phyloP scores from a whole-genome alignment of 2,888 invertebrate genomes.

The Phaonia tiefii region DNA sequence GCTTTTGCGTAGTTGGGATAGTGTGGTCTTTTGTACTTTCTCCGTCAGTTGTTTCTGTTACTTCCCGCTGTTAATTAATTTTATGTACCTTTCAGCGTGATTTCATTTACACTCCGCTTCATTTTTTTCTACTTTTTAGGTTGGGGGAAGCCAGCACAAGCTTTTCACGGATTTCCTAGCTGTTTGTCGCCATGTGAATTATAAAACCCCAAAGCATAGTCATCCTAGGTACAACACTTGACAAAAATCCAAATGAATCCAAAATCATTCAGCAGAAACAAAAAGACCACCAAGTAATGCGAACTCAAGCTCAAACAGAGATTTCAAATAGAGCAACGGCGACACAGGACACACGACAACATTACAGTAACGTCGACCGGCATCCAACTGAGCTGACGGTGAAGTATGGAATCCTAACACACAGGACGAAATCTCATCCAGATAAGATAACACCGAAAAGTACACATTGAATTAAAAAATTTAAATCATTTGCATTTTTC shows the following conservation, averaged over 20 bases:
- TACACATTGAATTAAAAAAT: slow-evolving; percentile 43
- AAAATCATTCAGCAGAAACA: slow-evolving; percentile 2
- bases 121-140: slow-evolving; percentile 5
- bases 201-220: neutral
- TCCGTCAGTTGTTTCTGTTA: neutral
- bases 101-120: slow-evolving; percentile 34
- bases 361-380: slow-evolving; percentile 11
- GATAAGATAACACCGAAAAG: slow-evolving; percentile 35
- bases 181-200: slow-evolving; percentile 7
- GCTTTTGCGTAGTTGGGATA: slow-evolving; percentile 18
- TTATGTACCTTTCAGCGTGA: slow-evolving; percentile 44
- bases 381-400: neutral
- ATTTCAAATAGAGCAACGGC: slow-evolving; percentile 8
- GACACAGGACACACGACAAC: slow-evolving; percentile 12
- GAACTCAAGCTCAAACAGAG: slow-evolving; percentile 11
- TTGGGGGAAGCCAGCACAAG: neutral
- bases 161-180: slow-evolving; percentile 35
- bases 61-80: slow-evolving; percentile 53
- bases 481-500: slow-evolving; percentile 54
- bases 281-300: neutral
- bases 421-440: slow-evolving; percentile 21
- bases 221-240: slow-evolving; percentile 12
- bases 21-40: slow-evolving; percentile 25
- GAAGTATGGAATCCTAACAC: neutral
- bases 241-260: slow-evolving; percentile 32